Base-by-base conservation (phyloP, 2,888 invertebrate species). In the Drosophila borborema region DNA sequence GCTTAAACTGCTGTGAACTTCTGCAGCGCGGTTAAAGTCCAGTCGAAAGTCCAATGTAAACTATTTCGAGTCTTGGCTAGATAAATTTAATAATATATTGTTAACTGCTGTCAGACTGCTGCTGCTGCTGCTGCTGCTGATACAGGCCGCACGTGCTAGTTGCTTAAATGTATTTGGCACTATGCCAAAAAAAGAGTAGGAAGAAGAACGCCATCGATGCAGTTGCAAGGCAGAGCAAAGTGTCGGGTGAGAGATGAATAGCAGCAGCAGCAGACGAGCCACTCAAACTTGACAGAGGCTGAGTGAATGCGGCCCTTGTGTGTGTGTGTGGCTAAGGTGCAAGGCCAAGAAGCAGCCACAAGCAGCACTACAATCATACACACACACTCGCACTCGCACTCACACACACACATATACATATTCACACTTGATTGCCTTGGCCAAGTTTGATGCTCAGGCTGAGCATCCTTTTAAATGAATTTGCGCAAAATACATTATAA, bases 381-480 rank as follows among this genome's bases (percentile, higher is more conserved):
- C 66, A 64, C 41, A 41, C 64, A 61, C 41, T 41, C 18, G 36
- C 34, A 34, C 40, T 18, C 41, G 16, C 41, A 41, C 48, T 23
- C 46, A 16, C 8, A 20, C 51, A 68, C 55, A 18, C 51, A 46
- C 28, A 46, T 45, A 56, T 28, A 53, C 20, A 69, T 34, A 67
- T 34, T 34, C 49, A 55, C 55, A 34, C 31, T 18, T 64, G 62
- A 66, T 69, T 75, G 80, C 76, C 77, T 77, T 73, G 82, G 72
- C 84, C 67, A 81, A 81, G 81, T 72, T 78, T 78, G 81, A 81
- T 84, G 78, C 84, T 84, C 75, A 71, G 78, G 75, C 84, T 75
- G 72, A 77, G 81, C 63, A 81, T 78, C 80, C 77, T 80, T 82
- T 85, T 81, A 82, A 82, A 85, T 85, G 86, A 85, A 82, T 82